Evolutionary conservation across 2,113 vertebrate genomes (phyloP), one percentile per base, ranked within the genome.

Genomic region (Cryptotis parvus): DNA sequence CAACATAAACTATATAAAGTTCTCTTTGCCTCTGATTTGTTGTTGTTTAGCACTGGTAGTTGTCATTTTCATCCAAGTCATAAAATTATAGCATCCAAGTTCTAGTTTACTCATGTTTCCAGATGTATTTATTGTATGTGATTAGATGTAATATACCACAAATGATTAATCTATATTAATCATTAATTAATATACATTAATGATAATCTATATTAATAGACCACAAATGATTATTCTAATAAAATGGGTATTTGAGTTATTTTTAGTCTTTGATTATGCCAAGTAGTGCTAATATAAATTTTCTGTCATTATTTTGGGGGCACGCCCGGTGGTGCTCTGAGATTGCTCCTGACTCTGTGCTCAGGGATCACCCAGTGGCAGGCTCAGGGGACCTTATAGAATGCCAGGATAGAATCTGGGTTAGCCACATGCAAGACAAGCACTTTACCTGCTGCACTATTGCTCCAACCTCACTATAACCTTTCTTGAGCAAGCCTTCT

Each of bases 181-280:
- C n/a, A n/a, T n/a, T n/a, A n/a, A n/a, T n/a, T 35, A 58, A 52
- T 29, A 26, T 11, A 75, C 20, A 52, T 35, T 29, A 37, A 65
- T 69, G 65, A 35, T 22, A 35, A 43, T 68, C 41, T 33, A 49
- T 73, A 24, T 33, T 35, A 58, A 52, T 29, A 26, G 15, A 75
- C 20, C 4, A 52, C 39, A n/a, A 37, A 65, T 69, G 65, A 35
- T 22, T 37, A 35, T 37, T 68, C 41, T 33, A 49, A 68, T n/a
- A n/a, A n/a, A n/a, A 24, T 33, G 15, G 15, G 26, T 29, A 88
- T 81, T 78, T 85, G n/a, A 31, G 45, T 52, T 70, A 78, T 92
- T 90, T 89, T 58, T 16, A 85, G 24, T 52, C 27, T 82, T 84
- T 41, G 16, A 15, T 20, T 85, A 29, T 92, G 52, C 72, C 29